phyloP scores from a whole-genome alignment of 2,888 invertebrate genomes.

The Blera fallax region DNA sequence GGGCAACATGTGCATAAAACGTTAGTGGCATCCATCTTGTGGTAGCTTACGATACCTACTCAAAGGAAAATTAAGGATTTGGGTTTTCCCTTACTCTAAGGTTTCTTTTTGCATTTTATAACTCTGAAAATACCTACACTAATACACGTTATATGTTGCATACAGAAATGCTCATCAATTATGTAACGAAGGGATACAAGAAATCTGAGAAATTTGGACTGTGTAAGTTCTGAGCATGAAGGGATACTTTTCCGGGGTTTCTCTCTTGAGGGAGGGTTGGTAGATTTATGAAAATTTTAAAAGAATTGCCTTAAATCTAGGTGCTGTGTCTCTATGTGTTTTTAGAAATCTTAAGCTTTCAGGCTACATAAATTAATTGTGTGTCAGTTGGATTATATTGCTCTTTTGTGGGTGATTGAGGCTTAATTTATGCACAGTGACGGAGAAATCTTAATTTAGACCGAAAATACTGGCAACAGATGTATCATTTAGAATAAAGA shows the following conservation, averaged over 20 bases:
- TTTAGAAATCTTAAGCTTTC: neutral
- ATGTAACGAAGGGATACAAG: constrained; percentile 42
- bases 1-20: constrained; percentile 57
- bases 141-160: neutral
- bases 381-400: constrained; percentile 34
- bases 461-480: neutral
- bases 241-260: neutral
- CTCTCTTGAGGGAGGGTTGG: neutral
- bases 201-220: constrained; percentile 30
- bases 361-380: constrained; percentile 33
- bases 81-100: constrained; percentile 24
- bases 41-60: constrained; percentile 37
- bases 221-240: neutral
- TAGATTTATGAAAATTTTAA: neutral
- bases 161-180: constrained; percentile 32
- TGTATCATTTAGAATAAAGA: neutral
- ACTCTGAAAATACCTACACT: neutral
- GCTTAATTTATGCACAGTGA: neutral
- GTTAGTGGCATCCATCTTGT: constrained; percentile 52
- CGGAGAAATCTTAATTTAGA: neutral
- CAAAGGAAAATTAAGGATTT: constrained; percentile 36
- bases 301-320: neutral
- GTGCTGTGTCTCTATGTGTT: neutral
- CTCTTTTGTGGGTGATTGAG: neutral
- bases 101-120: neutral